Conservation (phyloP, 2,113 vertebrate species). For the Panthera tigris region DNA sequence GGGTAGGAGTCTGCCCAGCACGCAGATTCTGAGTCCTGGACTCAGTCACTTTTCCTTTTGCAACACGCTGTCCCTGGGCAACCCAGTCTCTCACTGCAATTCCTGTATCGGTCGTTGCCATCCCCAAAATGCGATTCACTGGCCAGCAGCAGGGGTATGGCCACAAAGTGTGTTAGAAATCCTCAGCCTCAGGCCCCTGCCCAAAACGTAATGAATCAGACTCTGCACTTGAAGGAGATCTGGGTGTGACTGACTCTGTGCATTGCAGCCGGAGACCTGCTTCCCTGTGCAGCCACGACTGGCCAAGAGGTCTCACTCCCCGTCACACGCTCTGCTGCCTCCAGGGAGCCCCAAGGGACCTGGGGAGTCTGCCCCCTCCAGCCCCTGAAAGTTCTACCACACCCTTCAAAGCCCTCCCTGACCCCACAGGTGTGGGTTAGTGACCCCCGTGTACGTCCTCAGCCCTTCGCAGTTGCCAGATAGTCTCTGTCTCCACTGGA, state of each 20-base stretch:
- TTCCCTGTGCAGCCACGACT: no score
- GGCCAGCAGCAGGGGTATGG: fast-evolving
- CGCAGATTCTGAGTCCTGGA: not conserved
- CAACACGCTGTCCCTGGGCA: fast-evolving
- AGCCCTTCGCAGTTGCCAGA: fast-evolving
- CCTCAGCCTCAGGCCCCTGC: no score
- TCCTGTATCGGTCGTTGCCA: no score
- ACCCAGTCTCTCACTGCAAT: fast-evolving
- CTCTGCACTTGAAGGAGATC: fast-evolving
- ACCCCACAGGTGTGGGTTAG: fast-evolving
- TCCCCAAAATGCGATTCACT: not conserved
- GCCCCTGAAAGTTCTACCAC: no score
- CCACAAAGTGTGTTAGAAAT: not conserved
- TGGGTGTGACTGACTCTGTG: fast-evolving
- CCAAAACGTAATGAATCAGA: not conserved
- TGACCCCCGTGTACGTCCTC: not conserved
- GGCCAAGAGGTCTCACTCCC: not conserved
- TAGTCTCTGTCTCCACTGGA: no score
- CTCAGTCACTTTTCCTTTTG: not conserved
- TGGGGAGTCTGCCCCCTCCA: not conserved
- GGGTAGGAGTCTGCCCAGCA: fast-evolving
- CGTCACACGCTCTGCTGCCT: not conserved
- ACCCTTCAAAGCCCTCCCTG: not conserved
- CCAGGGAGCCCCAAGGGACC: not conserved
- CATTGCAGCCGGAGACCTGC: fast-evolving